Percentiles rank a stretch among this genome's conserved stretches.
These are phyloP conservation scores for Gymnosoma rotundatum DNA, from an alignment of 2,888 invertebrate genomes.

Conservation along the genomic window DNA sequence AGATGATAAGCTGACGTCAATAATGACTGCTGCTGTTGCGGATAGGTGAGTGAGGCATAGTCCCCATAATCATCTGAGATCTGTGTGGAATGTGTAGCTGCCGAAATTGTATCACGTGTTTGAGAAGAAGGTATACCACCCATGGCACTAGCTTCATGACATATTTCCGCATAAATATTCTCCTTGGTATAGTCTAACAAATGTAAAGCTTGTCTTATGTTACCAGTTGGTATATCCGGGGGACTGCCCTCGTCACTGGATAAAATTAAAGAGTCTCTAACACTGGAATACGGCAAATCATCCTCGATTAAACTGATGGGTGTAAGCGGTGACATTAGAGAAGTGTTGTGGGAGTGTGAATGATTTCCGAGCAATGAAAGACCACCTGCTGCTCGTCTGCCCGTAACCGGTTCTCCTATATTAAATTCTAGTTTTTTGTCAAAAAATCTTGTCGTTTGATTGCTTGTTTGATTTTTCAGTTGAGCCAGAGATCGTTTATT, in stretches of 20 bases:
- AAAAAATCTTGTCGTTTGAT: conserved; percentile 47
- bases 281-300: conserved; percentile 88
- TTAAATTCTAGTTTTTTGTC: conserved; percentile 75
- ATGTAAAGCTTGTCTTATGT: conserved; percentile 73
- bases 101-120: conserved; percentile 74
- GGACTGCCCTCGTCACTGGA: conserved; percentile 74
- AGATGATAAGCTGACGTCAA: conserved; percentile 59
- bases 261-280: conserved; percentile 85
- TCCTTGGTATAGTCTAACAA: conserved; percentile 83
- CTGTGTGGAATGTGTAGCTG: conserved; percentile 75
- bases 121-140: conserved; percentile 73
- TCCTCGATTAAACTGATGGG: conserved; percentile 82
- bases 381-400: conserved; percentile 78
- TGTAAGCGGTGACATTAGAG: conserved; percentile 73
- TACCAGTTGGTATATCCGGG: conserved; percentile 63
- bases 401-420: conserved; percentile 78
- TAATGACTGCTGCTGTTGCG: conserved; percentile 58
- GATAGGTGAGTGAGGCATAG: conserved; percentile 77
- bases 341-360: conserved; percentile 59
- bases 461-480: conserved; percentile 71
- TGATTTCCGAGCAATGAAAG: conserved; percentile 75
- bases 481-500: conserved; percentile 79
- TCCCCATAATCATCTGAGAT: conserved; percentile 76
- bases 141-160: conserved; percentile 78
- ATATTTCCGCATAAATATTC: conserved; percentile 89